These are phyloP conservation scores for Rhodeus uyekii DNA, from an alignment of 2,797 vertebrate genomes.

Conservation along the genomic window DNA sequence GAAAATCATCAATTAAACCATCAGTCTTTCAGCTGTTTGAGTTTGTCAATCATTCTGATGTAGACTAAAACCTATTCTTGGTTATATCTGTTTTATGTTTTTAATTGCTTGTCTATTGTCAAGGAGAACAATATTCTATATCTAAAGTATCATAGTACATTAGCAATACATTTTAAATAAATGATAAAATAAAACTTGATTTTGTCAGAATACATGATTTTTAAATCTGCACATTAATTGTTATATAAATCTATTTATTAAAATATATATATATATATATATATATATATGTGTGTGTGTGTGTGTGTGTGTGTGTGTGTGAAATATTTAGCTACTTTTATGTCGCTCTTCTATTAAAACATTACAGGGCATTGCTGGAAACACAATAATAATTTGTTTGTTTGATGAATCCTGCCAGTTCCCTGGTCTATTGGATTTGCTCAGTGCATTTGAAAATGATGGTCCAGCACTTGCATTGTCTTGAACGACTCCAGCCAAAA, in stretches of 20 bases:
- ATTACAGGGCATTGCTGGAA: background rate
- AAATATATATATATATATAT: background rate
- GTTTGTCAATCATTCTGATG: background rate
- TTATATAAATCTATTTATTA: background rate
- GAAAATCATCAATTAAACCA: background rate
- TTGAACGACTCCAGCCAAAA: slow-evolving; percentile 67
- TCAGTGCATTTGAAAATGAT: slow-evolving; percentile 71
- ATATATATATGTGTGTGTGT: too few relatives aligned
- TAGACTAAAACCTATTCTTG: background rate
- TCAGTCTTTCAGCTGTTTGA: background rate
- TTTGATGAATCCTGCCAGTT: slow-evolving; percentile 20
- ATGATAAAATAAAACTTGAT: background rate
- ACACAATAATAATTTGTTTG: slow-evolving; percentile 13
- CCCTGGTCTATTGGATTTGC: slow-evolving; percentile 41
- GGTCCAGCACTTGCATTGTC: slow-evolving; percentile 77
- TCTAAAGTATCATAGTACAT: background rate
- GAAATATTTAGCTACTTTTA: background rate
- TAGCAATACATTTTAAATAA: background rate
- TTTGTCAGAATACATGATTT: background rate
- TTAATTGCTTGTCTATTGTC: background rate
- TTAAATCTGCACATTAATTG: background rate
- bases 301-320: too few relatives aligned
- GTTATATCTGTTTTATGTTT: background rate
- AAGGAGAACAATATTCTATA: background rate
- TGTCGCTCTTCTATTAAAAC: slow-evolving; percentile 9